Base-by-base conservation (phyloP, 2,888 invertebrate genomes). In the Ptycholaimellus sp. region DNA sequence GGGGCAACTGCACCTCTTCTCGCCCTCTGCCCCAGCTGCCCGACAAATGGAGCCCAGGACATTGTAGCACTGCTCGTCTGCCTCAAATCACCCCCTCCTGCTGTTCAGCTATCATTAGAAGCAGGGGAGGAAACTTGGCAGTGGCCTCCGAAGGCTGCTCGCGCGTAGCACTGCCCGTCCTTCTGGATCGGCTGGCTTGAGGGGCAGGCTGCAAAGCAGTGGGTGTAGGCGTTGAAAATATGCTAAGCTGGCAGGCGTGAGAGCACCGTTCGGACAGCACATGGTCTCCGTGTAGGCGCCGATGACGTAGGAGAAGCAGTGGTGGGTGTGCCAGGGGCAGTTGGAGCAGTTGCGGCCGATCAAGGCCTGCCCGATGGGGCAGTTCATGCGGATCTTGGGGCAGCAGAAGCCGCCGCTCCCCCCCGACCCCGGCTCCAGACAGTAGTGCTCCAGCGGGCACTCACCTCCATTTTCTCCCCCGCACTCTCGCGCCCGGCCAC, bases 251-350 rank as follows among this genome's bases (percentile, higher is more conserved):
- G 18, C 5, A 31, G 18, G 11, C 9, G 16, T 11, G 9, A 2
- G 13, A 33, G 14, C 20, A 40, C 42, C 44, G 36, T 44, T 44
- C 11, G 44, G 44, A 28, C 44, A 44, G 37, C 44, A 44, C 42
- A 44, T 44, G 22, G 39, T 33, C 31, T 44, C 42, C 11, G 33
- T 36, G 33, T 37, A 39, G 16, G 34, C 35, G 25, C 42, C 42
- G 21, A 44, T 37, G 18, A 35, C 33, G 36, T 42, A 42, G 16
- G 44, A 40, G 36, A 44, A 44, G 33, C 44, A 44, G 34, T 44
- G 42, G 32, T 44, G 44, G 2, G 44, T 44, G 11, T 42, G 37
- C 44, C 42, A 42, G 9, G 44, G 44, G 27, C 44, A 44, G 35
- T 41, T 39, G 31, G 21, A 18, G 37, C 44, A 44, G 37, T 42